Conservation (phyloP, 2,113 vertebrate genomes). For the Pyxicephalus adspersus region DNA sequence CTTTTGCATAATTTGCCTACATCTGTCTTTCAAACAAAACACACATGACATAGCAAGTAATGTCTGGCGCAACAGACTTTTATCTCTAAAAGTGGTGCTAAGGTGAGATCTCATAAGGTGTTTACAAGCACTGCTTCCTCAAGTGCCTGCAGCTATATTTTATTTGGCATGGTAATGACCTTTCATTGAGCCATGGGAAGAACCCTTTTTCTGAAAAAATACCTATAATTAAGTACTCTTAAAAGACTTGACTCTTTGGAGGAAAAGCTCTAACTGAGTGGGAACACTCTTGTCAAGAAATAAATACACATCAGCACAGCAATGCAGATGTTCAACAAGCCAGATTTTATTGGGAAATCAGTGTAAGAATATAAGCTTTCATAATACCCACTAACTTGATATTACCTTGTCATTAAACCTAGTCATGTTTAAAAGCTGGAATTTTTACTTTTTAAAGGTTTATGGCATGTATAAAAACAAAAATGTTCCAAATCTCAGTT, state of each 20-base stretch:
- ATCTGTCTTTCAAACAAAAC: not conserved
- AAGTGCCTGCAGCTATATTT: constrained; percentile 16
- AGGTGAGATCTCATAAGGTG: constrained; percentile 17
- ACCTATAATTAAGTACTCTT: constrained; percentile 41
- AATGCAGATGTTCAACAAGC: constrained; percentile 26
- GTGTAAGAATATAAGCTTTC: no score
- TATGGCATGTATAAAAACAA: no score
- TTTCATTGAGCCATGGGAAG: constrained; percentile 16
- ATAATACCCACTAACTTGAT: no score
- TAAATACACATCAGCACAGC: not conserved
- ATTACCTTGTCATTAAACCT: no score
- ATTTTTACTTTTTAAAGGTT: no score
- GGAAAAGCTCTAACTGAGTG: constrained; percentile 23
- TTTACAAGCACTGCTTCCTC: constrained; percentile 31
- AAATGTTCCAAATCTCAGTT: no score
- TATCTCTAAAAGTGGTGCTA: constrained; percentile 10
- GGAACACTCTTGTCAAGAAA: not conserved
- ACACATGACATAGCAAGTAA: not conserved
- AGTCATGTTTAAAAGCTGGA: no score
- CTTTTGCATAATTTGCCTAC: not conserved
- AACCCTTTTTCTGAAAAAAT: constrained; percentile 27
- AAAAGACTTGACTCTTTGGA: constrained; percentile 10
- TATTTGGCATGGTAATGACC: constrained; percentile 39
- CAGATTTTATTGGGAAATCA: not conserved
- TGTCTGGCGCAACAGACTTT: not conserved